Conservation (phyloP, 2,888 invertebrate genomes). For the Hyppa rectilinea region DNA sequence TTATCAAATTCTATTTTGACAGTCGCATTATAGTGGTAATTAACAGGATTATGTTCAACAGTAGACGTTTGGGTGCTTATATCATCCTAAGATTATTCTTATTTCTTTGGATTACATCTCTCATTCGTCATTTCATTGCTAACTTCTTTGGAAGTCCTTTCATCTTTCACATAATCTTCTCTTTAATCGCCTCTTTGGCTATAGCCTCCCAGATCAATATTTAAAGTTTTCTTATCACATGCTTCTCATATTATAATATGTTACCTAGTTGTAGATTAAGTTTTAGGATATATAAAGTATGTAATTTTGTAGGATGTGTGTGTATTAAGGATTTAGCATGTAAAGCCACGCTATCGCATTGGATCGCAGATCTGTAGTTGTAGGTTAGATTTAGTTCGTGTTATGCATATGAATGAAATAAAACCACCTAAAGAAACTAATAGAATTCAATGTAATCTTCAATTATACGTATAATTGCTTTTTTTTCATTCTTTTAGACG, state of each 20-base stretch:
- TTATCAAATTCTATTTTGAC: no score
- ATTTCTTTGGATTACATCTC: background rate
- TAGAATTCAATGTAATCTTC: slow-evolving; percentile 10
- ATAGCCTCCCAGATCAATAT: no score
- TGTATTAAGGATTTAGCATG: no score
- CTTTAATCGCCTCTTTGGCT: background rate
- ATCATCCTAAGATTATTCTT: no score
- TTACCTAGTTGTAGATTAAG: no score
- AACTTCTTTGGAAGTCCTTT: no score
- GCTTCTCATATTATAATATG: background rate
- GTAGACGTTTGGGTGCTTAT: background rate
- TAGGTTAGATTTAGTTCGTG: no score
- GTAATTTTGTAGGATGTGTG: no score
- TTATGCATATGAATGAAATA: slow-evolving; percentile 18
- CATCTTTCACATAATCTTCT: background rate
- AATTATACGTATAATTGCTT: slow-evolving; percentile 24
- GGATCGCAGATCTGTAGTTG: no score
- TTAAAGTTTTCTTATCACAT: background rate
- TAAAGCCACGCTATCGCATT: no score
- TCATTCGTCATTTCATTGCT: background rate
- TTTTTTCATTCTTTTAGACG: slow-evolving; percentile 31
- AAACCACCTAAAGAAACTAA: background rate
- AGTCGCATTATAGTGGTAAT: background rate
- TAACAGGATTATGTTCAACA: no score
- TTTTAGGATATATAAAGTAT: no score